Evolutionary conservation across 2,797 vertebrate species (phyloP), one percentile per base, ranked within the genome.

Genomic region (Peromyscus nudipes): DNA sequence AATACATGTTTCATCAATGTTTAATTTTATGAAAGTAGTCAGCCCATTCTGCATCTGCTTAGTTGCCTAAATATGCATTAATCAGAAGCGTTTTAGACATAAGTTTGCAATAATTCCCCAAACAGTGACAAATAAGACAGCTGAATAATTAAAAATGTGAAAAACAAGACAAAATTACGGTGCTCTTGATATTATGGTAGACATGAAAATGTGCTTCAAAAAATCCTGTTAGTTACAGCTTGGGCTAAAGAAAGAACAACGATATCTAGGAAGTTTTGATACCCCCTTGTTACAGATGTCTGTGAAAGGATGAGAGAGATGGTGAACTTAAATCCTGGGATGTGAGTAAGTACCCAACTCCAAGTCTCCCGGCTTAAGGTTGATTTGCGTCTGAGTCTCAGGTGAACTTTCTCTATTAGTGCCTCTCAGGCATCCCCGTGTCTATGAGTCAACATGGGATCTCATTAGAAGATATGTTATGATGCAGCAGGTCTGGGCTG

Each of bases 101-200:
- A 97, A 88, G 93, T 94, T 97, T 98, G 64, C 73, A 97, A 84
- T 96, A 98, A 97, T 91, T 82, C 37, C 83, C 96, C 80, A 96
- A 96, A 91, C 91, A 57, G n/a, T 93, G 95, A 96, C 95, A 98
- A 97, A 96, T 52, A 96, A 93, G 98, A 89, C 27, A 97, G 95
- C 93, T 96, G 94, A 98, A 97, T 98, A 98, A 98, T 97, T 96
- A 96, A 96, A 90, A 97, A 79, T 95, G 29, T 84, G 86, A 81
- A 96, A 98, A 98, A 94, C 85, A 97, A 97, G 94, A 89, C 69
- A 95, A 95, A 85, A 91, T 93, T 81, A 95, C 49, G 37, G 65
- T 69, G 84, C 46, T 92, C 21, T 49, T 98, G n/a, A 52, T 97
- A 29, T 49, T 60, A 31, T 79, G 46, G 83, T 92, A 95, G 82